These are phyloP conservation scores for Eretmocerus hayati DNA, from an alignment of 2,888 invertebrate genomes.

Conservation along the genomic window DNA sequence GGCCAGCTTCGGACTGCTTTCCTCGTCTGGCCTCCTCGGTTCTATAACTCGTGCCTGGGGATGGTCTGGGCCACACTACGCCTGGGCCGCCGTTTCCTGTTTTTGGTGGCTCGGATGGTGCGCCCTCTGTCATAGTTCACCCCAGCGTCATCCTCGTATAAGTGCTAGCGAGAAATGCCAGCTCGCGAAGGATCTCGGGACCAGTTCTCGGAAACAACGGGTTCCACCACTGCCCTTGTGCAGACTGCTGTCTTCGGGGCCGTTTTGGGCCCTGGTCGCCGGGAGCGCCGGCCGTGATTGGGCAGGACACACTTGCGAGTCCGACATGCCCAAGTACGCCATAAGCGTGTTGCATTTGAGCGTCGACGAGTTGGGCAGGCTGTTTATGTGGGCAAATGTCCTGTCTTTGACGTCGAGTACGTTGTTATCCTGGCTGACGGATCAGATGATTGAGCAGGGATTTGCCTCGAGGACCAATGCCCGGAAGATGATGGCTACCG, in stretches of 20 bases:
- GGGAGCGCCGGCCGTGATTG: slow-evolving; percentile 50
- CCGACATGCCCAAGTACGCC: slow-evolving; percentile 47
- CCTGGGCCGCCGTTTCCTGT: slow-evolving; percentile 67
- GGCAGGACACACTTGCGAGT: slow-evolving; percentile 44
- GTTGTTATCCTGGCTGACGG: slow-evolving; percentile 46
- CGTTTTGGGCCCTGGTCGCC: slow-evolving; percentile 67
- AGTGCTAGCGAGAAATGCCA: slow-evolving; percentile 37
- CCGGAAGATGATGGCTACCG: slow-evolving; percentile 48
- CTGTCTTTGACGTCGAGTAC: too few relatives aligned
- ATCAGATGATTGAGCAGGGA: slow-evolving; percentile 42
- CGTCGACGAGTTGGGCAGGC: slow-evolving; percentile 45
- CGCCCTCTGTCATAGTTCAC: slow-evolving; percentile 39
- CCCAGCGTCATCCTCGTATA: slow-evolving; percentile 44
- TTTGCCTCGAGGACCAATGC: slow-evolving; percentile 43
- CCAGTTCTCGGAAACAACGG: slow-evolving; percentile 18
- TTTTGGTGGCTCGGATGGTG: slow-evolving; percentile 67
- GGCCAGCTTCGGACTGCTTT: slow-evolving; percentile 58
- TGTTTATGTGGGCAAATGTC: slow-evolving; percentile 48
- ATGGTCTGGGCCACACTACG: slow-evolving; percentile 74
- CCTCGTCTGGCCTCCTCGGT: slow-evolving; percentile 61
- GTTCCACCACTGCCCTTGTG: slow-evolving; percentile 38
- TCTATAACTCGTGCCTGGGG: slow-evolving; percentile 54
- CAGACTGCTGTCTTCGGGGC: slow-evolving; percentile 51
- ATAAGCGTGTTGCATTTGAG: slow-evolving; percentile 44
- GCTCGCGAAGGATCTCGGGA: slow-evolving; percentile 34